Conservation (phyloP, 1,140 invertebrate species). For the Leptestheria dahalacensis region DNA sequence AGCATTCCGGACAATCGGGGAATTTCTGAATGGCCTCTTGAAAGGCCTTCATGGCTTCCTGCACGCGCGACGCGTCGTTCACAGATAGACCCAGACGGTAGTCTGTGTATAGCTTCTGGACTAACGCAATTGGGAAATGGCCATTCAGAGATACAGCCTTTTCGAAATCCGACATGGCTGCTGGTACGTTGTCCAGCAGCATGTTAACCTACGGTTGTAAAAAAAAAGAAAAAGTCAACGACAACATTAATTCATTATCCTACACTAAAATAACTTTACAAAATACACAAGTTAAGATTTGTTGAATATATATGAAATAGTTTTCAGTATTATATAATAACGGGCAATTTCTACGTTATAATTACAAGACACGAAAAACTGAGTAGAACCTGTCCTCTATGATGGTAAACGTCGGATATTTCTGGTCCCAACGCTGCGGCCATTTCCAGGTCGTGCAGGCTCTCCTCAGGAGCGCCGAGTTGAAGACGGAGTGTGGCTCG, state of each 20-base stretch:
- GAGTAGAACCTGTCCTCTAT: slow-evolving; percentile 45
- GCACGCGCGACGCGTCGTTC: slow-evolving; percentile 39
- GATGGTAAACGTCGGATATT: slow-evolving; percentile 72
- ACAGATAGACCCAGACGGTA: slow-evolving; percentile 46
- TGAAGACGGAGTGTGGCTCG: slow-evolving; percentile 68
- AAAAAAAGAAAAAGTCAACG: too few relatives aligned
- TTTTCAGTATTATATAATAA: too few relatives aligned
- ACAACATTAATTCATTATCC: too few relatives aligned
- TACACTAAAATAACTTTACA: too few relatives aligned
- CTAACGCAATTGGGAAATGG: slow-evolving; percentile 61
- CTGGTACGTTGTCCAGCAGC: slow-evolving; percentile 57
- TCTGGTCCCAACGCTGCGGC: slow-evolving; percentile 58
- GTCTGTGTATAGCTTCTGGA: slow-evolving; percentile 75
- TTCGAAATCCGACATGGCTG: slow-evolving; percentile 64
- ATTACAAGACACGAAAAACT: not conserved
- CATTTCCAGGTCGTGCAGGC: slow-evolving; percentile 55
- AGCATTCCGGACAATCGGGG: slow-evolving; percentile 67
- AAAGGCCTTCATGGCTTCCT: slow-evolving; percentile 49
- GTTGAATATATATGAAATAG: too few relatives aligned
- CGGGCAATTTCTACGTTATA: too few relatives aligned
- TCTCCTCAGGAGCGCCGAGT: slow-evolving; percentile 50
- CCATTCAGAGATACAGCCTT: slow-evolving; percentile 66
- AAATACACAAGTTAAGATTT: too few relatives aligned
- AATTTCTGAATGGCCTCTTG: slow-evolving; percentile 58
- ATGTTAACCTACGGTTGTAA: slow-evolving; percentile 71